Base-by-base conservation (phyloP, 2,888 invertebrate species). In the Operophtera brumata region DNA sequence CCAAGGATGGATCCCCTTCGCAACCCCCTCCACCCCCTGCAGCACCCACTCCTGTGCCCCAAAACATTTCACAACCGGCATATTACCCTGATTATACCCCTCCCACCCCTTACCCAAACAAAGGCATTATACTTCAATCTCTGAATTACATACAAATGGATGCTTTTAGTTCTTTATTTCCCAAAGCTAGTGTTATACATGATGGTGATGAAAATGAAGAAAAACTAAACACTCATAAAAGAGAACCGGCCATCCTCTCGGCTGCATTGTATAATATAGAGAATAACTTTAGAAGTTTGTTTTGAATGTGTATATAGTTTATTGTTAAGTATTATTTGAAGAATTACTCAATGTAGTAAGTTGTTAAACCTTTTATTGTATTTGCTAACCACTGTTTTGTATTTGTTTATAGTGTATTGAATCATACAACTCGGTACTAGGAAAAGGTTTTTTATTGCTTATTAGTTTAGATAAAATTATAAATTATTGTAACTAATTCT, bases 121-220 rank as follows among this genome's bases (percentile, higher is more conserved):
- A 81, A 47, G 89, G 90, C 14, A 61, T 91, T 6, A 84, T 91
- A 60, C 71, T 89, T 10, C 80, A 87, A 58, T 90, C 90, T 20
- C 76, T 91, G 1, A 90, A 91, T 64, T 91, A 90, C 59, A 87
- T 91, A 54, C 86, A 90, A 70, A 86, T 91, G 85, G 90, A 90
- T 77, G 86, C 84, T 13, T 81, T 90, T 64, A 90, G 85, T 70
- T 83, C 84, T 45, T 58, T 88, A 37, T 88, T 88, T 62, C 68
- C 75, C 53, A 78, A 76, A 55, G 67, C 67, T 59, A 64, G 57
- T 56, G 62, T 56, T 59, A 62, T 67, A 45, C 8, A 13, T 54
- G 61, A 53, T 0, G 62, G 66, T 47, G 54, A 62, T 13, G 25
- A 40, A 45, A 34, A 25, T 34, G 69, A 75, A 47, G 77, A 76